These are phyloP conservation scores for Tetragnatha versicolor DNA, from an alignment of 1,140 invertebrate species.

Conservation along the genomic window DNA sequence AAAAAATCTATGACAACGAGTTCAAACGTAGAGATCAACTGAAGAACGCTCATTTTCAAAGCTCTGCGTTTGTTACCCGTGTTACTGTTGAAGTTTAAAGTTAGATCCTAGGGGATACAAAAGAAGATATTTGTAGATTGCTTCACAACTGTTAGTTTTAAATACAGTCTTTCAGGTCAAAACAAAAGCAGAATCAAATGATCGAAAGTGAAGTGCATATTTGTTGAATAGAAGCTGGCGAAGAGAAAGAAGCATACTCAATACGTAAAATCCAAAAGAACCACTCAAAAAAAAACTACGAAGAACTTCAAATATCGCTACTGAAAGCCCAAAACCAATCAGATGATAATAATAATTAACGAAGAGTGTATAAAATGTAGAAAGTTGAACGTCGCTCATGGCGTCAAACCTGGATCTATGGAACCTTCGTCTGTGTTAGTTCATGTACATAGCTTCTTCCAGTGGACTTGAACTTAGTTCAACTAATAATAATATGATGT, in stretches of 20 bases:
- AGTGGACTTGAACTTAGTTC: slow-evolving; percentile 51
- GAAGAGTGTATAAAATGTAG: slow-evolving; percentile 24
- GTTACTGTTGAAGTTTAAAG: slow-evolving; percentile 52
- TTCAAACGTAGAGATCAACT: slow-evolving; percentile 26
- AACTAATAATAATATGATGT: slow-evolving; percentile 51
- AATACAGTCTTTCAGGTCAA: slow-evolving; percentile 41
- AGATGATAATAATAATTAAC: slow-evolving; percentile 5
- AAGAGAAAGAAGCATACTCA: background rate
- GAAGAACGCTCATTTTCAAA: slow-evolving; percentile 40
- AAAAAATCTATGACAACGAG: slow-evolving; percentile 43
- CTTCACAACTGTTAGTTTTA: slow-evolving; percentile 49
- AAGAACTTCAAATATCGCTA: background rate
- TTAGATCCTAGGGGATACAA: slow-evolving; percentile 42
- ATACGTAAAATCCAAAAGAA: slow-evolving; percentile 5
- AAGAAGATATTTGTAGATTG: slow-evolving; percentile 51
- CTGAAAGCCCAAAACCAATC: slow-evolving; percentile 40
- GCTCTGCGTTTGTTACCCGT: slow-evolving; percentile 22
- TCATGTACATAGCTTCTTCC: slow-evolving; percentile 55
- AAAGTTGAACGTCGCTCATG: slow-evolving; percentile 12
- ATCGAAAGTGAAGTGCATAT: background rate
- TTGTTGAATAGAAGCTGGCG: background rate
- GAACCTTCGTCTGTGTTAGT: slow-evolving; percentile 47
- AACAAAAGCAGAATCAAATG: slow-evolving; percentile 1
- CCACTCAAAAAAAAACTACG: background rate
- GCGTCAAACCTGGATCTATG: slow-evolving; percentile 33